Base-by-base conservation (phyloP, 1,140 invertebrate species). In the Orchesella cincta region DNA sequence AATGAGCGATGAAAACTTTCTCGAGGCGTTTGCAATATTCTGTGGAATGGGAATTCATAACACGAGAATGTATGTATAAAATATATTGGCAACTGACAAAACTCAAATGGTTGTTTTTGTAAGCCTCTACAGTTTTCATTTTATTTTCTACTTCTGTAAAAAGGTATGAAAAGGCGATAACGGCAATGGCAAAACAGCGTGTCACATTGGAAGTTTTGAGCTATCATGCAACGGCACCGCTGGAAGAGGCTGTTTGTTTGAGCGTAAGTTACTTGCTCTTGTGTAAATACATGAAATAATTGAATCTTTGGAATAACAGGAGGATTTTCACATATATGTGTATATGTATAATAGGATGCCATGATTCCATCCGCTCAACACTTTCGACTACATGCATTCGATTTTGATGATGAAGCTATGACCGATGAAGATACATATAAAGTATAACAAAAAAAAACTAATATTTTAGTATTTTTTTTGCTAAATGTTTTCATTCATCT, bases 1-100 rank as follows among this genome's bases (percentile, higher is more conserved):
- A 54, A 93, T 93, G 85, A 96, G 95, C 85, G 94, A 96, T 83
- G 94, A 96, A 84, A 95, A 95, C 85, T 94, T 95, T 83, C 93
- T 96, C 64, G 93, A 98, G 86, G 95, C 96, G 0, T 98, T 98
- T 87, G 94, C 95, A 74, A 97, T 98, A 82, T 98, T 98, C 87
- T 97, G 95, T 87, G 96, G 96, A 29, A 96, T 98, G 93, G 96
- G 96, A 34, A 97, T 98, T 74, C 93, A 96, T 86, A 98, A 98
- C 85, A 97, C 95, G 54, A 93, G 96, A 84, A 97, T 97, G 94
- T 89, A 85, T 28, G 23, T 28, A 18, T 18, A 57, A 77, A 31
- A 33, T 72, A 12, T 12, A 23, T 64, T 64, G 26, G 5, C 12
- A 64, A 64, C 5, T 64, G 20, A 64, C 20, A 23, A 64, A 26